phyloP scores from a whole-genome alignment of 1,140 invertebrate genomes.

The Zaprionus vittiger region DNA sequence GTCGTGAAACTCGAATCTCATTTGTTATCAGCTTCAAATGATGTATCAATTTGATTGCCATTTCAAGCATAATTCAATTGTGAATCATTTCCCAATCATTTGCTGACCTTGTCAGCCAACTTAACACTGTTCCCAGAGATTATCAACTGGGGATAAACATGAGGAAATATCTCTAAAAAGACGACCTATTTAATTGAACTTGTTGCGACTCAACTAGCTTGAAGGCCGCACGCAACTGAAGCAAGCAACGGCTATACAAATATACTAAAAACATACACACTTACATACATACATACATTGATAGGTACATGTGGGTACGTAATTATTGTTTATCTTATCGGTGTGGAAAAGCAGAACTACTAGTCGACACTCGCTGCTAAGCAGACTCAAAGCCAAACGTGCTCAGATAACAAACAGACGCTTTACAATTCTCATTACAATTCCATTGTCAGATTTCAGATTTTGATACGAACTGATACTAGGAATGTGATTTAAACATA shows the following conservation, averaged over 20 bases:
- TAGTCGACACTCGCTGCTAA: not conserved
- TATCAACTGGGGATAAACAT: not conserved
- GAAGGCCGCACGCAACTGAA: conserved; percentile 3
- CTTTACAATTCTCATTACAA: not conserved
- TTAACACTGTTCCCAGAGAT: not conserved
- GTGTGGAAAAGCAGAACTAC: not conserved
- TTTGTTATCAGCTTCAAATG: not conserved
- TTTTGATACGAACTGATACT: conserved; percentile 3
- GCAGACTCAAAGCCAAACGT: conserved; percentile 10
- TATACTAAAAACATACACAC: not conserved
- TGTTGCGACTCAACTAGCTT: not conserved
- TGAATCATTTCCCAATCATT: not conserved
- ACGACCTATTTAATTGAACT: not conserved
- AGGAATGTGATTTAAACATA: conserved; percentile 3
- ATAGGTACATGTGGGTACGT: conserved; percentile 1
- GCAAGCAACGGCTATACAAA: not conserved
- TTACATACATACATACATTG: not conserved
- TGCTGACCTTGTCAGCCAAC: not conserved
- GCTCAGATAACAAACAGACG: conserved; percentile 11
- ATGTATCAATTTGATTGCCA: not conserved
- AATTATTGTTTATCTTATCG: conserved; percentile 4
- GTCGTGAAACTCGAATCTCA: not conserved
- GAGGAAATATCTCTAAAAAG: not conserved
- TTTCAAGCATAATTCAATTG: not conserved
- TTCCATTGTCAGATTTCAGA: not conserved